phyloP scores from a whole-genome alignment of 2,888 invertebrate genomes.

The Gordius sp. region DNA sequence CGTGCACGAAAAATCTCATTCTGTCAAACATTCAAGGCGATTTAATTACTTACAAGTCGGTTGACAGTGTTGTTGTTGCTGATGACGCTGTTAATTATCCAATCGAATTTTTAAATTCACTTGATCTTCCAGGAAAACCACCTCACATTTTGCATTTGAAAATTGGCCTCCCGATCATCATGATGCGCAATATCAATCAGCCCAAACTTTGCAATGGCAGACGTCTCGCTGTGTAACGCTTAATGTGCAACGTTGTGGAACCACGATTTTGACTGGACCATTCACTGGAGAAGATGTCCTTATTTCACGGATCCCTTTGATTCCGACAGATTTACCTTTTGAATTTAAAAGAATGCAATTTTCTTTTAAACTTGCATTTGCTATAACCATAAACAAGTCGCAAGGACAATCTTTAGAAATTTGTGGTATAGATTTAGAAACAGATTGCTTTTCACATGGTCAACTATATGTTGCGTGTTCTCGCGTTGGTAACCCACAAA shows the following conservation, averaged over 20 bases:
- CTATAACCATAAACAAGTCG: constrained; percentile 1
- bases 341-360: constrained; percentile 6
- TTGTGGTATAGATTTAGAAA: background rate
- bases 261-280: background rate
- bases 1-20: background rate
- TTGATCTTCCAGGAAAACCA: constrained; percentile 21
- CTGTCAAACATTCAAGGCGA: background rate
- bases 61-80: background rate
- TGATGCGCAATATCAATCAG: constrained; percentile 22
- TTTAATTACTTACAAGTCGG: background rate
- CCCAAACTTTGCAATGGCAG: constrained; percentile 23
- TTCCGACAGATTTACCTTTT: constrained; percentile 3
- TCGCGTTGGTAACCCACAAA: no score
- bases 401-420: background rate
- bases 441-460: background rate
- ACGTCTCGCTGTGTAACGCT: constrained; percentile 18
- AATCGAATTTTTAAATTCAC: constrained; percentile 21
- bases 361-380: background rate
- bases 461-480: background rate
- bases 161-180: constrained; percentile 21
- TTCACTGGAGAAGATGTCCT: background rate
- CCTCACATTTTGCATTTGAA: constrained; percentile 22
- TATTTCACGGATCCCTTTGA: background rate
- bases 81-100: constrained; percentile 19
- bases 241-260: background rate